Base-by-base conservation (phyloP, 2,888 invertebrate genomes). In the Cryptocephalus moraei region DNA sequence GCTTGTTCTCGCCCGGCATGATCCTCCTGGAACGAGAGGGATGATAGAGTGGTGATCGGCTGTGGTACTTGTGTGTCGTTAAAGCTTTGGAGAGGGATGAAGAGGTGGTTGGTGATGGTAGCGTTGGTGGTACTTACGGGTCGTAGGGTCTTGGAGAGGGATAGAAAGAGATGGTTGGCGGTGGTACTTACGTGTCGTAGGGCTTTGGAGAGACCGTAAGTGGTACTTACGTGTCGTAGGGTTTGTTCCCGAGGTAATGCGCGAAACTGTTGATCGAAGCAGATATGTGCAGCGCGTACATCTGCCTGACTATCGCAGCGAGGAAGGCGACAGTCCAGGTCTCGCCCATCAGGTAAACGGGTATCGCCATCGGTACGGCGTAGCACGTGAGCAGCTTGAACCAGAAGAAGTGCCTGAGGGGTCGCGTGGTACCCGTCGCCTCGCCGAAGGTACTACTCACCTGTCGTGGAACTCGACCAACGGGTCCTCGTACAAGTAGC, bases 381-480 rank as follows among this genome's bases (percentile, higher is more conserved):
- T 36, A 36, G 36, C 36, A 36, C 12, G 12, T n/a, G 12, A 36
- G 4, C 12, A 12, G 12, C 6, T 36, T 36, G 36, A 36, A 36
- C 36, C 36, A 36, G 12, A 36, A 36, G 36, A 36, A 36, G 12
- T 36, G 36, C 36, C 36, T 36, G 36, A 2, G 22, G 22, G 6
- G 22, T 6, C 2, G 2, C 22, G 4, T 2, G 2, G 2, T 36
- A 36, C 4, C 3, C 3, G 36, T 6, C 6, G 6, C 3, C 12
- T 36, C 12, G 36, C 36, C 36, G 36, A 6, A 6, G 12, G 36
- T 36, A n/a, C 34, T 39, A 44, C 48, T 41, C 74, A 84, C 81
- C 82, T 86, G 56, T 84, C 80, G 67, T 91, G 89, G 64, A 91
- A 88, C 34, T 72, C 72, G 1, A 88, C 75, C 0, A 92, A 76